Evolutionary conservation across 1,140 invertebrate species (phyloP), one percentile per base, ranked within the genome.

Genomic region (Eubasilissa regina): DNA sequence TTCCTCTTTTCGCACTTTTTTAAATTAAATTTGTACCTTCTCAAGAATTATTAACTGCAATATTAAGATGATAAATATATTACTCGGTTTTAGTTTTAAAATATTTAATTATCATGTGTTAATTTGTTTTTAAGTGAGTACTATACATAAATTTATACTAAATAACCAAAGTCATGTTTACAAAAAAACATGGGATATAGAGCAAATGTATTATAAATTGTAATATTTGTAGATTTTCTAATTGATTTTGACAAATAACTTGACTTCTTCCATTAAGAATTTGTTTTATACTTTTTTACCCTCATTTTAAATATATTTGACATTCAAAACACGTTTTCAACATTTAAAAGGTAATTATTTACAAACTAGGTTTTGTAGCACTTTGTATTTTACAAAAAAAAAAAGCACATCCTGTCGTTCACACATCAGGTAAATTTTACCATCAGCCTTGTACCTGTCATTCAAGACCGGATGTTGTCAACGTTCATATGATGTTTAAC

Each of bases 281-380:
- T 81, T 73, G 75, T 81, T 81, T 81, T 74, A 70, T 79, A 75
- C 78, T 81, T 81, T 81, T 81, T 81, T 81, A 81, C 80, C 76
- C 78, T 81, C 62, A 79, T 77, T 81, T 81, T 45, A 58, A 81
- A 74, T 72, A 44, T n/a, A n/a, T n/a, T n/a, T n/a, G n/a, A n/a
- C n/a, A n/a, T 35, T 35, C 25, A 35, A 35, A 35, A 35, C 25
- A 35, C 25, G 1, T 3, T 35, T 35, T 35, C 25, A 35, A 35
- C 25, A 35, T 35, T 1, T 35, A 3, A 35, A 35, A 1, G 25
- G 25, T 35, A 35, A 35, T 35, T 35, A 35, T 35, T 35, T 35
- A 3, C 25, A 35, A 35, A 35, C 25, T 35, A 35, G 25, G 25
- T 3, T 35, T 6, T 35, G 25, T 35, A 6, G 25, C 25, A 35